Evolutionary conservation across 2,113 vertebrate species (phyloP), one percentile per base, ranked within the genome.

Genomic region (Herpailurus yagouaroundi): DNA sequence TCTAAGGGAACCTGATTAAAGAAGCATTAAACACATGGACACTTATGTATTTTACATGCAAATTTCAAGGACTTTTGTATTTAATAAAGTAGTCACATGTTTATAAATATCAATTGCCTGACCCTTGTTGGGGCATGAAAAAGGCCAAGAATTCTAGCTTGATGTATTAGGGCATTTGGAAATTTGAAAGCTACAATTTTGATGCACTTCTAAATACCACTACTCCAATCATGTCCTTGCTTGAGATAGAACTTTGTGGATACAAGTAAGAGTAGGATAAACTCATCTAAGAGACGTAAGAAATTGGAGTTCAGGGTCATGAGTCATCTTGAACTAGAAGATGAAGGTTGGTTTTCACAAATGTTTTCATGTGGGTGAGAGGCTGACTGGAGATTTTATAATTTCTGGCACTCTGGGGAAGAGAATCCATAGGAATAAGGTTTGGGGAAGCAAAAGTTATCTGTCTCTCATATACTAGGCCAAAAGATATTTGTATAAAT

Each of bases 1-100:
- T 79, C 18, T 68, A 94, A 90, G 55, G 55, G 29, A 73, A 90
- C 60, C 52, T 73, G 57, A 91, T 80, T 95, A 66, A 96, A 95
- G 19, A 96, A 29, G 0, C n/a, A 66, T 81, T 91, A 93, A 76
- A 73, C 60, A 87, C 5, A 55, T 50, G 31, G 10, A n/a, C 18
- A 29, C 50, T 95, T 94, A 14, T 87, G 48, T 50, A 84, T 71
- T 92, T 77, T 23, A 87, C 68, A 90, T 41, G 66, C 52, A 95
- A 77, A 79, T 90, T 83, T 92, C 8, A 63, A 83, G 29, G 52
- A 77, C 7, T 3, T 79, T 77, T 86, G 74, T 41, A 16, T 60
- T 93, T 83, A 83, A 41, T 68, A 55, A 63, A 82, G 14, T 85
- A 79, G n/a, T 55, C 48, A 82, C 76, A 50, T 81, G 16, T 31